Evolutionary conservation across 1,140 invertebrate genomes (phyloP).

Genomic region (Drosophila pachea): DNA sequence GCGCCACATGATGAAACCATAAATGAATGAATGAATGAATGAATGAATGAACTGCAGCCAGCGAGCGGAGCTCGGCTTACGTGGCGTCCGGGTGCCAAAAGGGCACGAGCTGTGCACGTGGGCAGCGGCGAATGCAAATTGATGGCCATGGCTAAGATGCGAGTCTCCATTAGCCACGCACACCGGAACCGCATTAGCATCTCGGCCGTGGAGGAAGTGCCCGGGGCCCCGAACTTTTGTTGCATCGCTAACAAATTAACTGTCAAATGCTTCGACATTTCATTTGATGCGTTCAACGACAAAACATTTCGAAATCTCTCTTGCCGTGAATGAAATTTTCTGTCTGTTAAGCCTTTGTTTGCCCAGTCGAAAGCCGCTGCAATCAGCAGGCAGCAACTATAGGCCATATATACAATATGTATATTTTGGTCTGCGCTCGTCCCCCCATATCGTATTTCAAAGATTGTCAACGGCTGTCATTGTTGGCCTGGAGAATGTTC

Average conservation of each 20-base stretch:
- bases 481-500: constrained; percentile 47
- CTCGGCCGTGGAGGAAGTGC: constrained; percentile 21
- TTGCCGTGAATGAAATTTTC: constrained; percentile 42
- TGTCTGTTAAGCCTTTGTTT: constrained; percentile 19
- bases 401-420: no score
- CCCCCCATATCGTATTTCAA: constrained; percentile 66
- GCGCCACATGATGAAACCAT: constrained; percentile 62
- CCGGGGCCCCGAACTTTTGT: constrained; percentile 51
- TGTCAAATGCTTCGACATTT: constrained; percentile 60
- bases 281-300: constrained; percentile 59
- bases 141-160: constrained; percentile 64
- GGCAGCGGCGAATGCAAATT: constrained; percentile 75
- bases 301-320: constrained; percentile 56
- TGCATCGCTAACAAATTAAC: constrained; percentile 71
- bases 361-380: constrained; percentile 26
- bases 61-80: not conserved
- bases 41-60: not conserved
- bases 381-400: constrained; percentile 37
- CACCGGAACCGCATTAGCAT: constrained; percentile 76
- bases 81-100: constrained; percentile 65
- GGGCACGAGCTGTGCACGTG: constrained; percentile 55
- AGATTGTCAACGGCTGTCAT: constrained; percentile 65
- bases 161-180: constrained; percentile 51
- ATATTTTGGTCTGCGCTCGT: constrained; percentile 11
- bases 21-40: constrained; percentile 33